Evolutionary conservation across 2,113 vertebrate genomes (phyloP).

Genomic region (Plecotus auritus): DNA sequence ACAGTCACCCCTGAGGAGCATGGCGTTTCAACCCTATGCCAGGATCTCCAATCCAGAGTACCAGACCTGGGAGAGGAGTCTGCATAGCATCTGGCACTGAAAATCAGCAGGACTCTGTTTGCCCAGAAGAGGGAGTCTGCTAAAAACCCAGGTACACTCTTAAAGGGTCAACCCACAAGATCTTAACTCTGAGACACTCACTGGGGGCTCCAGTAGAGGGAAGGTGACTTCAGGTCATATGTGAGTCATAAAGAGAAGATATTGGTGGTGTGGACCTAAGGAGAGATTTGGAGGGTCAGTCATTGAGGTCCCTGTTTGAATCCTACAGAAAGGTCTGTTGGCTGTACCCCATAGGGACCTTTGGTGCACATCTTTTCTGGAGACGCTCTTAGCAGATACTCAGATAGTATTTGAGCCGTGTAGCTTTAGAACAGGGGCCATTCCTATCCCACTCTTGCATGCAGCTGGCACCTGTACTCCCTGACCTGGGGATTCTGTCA

Average conservation of each 20-base stretch:
- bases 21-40: neutral
- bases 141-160: neutral
- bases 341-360: neutral
- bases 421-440: neutral
- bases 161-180: neutral
- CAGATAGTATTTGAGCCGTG: neutral
- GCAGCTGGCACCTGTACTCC: neutral
- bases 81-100: neutral
- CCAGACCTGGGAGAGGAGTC: neutral
- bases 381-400: neutral
- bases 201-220: neutral
- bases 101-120: neutral
- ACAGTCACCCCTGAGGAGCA: neutral
- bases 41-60: neutral
- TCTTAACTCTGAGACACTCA: neutral
- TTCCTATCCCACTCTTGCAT: neutral
- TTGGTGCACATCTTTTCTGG: neutral
- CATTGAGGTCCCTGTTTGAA: neutral
- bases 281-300: neutral
- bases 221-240: neutral
- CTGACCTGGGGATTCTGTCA: neutral
- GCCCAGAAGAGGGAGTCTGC: neutral
- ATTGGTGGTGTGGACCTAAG: neutral
- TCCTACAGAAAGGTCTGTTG: neutral
- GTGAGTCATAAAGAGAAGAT: neutral